Percentiles rank a stretch among this genome's conserved stretches.
Conservation (phyloP, 2,797 vertebrate genomes). For the Geotrypetes seraphini region DNA sequence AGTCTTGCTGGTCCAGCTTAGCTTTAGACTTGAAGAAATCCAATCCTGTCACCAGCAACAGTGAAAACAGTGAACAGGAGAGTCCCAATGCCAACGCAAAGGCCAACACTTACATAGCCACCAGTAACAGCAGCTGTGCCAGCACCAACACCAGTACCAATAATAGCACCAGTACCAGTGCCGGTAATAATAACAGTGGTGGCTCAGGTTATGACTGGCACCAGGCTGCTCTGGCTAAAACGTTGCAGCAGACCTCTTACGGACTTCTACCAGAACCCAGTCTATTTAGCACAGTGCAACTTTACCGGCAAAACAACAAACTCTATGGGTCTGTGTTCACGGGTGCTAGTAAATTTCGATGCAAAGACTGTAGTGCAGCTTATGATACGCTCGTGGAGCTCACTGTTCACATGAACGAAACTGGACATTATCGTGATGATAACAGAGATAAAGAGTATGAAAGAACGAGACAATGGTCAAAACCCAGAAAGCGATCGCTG, state of each 20-base stretch:
- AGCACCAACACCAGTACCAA: conserved; percentile 31
- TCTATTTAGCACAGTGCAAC: conserved; percentile 95
- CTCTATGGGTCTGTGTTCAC: conserved; percentile 95
- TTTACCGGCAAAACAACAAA: conserved; percentile 94
- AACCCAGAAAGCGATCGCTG: conserved; percentile 88
- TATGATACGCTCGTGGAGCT: conserved; percentile 94
- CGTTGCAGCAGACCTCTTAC: conserved; percentile 85
- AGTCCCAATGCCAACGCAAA: conserved; percentile 55
- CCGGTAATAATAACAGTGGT: conserved; percentile 52
- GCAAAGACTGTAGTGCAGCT: conserved; percentile 93
- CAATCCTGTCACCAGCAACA: conserved; percentile 53
- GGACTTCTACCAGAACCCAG: conserved; percentile 91
- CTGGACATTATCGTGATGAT: conserved; percentile 94
- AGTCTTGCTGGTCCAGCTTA: conserved; percentile 90
- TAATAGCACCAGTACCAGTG: conserved; percentile 47
- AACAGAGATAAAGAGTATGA: conserved; percentile 89
- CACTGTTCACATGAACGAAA: conserved; percentile 97
- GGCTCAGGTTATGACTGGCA: conserved; percentile 72
- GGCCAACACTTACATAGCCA: conserved; percentile 36
- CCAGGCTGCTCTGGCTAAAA: conserved; percentile 92
- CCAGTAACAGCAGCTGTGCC: conserved; percentile 41
- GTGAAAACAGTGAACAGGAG: conserved; percentile 65
- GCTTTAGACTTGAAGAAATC: conserved; percentile 82
- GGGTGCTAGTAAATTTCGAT: conserved; percentile 94
- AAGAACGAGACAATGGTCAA: conserved; percentile 87